Evolutionary conservation across 2,888 invertebrate genomes (phyloP).

Genomic region (Caenorhabditis zanzibari): DNA sequence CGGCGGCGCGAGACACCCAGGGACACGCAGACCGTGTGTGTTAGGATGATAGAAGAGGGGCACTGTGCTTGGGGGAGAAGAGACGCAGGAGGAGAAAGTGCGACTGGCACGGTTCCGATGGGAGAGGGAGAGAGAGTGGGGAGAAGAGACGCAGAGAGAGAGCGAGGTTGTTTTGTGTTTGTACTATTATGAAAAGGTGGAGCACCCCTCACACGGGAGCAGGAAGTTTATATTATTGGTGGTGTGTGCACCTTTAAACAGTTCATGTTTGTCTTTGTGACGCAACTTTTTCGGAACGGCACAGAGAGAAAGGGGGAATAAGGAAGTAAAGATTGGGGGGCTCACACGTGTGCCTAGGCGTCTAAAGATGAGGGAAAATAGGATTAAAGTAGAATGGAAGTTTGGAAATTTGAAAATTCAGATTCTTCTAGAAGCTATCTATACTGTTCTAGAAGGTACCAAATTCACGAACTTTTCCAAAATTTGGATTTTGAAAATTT

Average conservation of each 20-base stretch:
- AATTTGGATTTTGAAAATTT: no score
- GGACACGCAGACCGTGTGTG: slow-evolving; percentile 25
- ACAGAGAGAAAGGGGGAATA: slow-evolving; percentile 12
- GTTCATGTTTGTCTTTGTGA: slow-evolving; percentile 49
- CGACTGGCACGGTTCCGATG: slow-evolving; percentile 47
- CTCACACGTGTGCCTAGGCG: not conserved
- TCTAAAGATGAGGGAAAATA: not conserved
- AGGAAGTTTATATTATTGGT: slow-evolving; percentile 27
- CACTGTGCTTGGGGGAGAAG: not conserved
- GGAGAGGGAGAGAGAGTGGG: not conserved
- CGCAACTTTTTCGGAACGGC: slow-evolving; percentile 38
- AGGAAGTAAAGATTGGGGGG: slow-evolving; percentile 22
- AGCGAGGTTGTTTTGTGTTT: slow-evolving; percentile 5
- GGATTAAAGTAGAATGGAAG: no score
- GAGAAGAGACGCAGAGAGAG: slow-evolving; percentile 5
- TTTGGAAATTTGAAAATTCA: no score
- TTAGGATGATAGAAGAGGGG: slow-evolving; percentile 8
- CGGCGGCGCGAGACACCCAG: slow-evolving; percentile 3
- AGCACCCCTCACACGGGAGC: slow-evolving; percentile 22
- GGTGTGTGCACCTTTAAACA: slow-evolving; percentile 47
- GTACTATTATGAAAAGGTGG: slow-evolving; percentile 53
- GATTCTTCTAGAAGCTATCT: no score
- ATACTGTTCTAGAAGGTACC: no score
- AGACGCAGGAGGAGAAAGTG: slow-evolving; percentile 53
- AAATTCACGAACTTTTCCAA: no score